Conservation (phyloP, 2,797 vertebrate genomes). For the Thunnus albacares region DNA sequence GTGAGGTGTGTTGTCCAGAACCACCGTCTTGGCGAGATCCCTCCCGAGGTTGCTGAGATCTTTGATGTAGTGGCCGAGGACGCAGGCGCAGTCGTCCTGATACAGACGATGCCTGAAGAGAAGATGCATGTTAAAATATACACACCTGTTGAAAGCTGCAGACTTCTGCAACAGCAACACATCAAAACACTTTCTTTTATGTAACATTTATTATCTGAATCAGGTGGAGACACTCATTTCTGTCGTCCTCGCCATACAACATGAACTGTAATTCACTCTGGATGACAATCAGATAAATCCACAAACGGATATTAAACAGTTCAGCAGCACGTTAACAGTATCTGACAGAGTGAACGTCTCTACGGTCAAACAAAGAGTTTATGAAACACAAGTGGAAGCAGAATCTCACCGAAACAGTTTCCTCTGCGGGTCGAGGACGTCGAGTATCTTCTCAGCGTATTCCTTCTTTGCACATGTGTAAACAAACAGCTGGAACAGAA, state of each 20-base stretch:
- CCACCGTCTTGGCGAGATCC: conserved; percentile 87
- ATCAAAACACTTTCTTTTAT: background rate
- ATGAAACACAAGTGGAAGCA: conserved; percentile 42
- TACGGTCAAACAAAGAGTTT: conserved; percentile 18
- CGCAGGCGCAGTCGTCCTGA: conserved; percentile 88
- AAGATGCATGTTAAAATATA: background rate
- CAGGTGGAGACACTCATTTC: background rate
- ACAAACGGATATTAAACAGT: background rate
- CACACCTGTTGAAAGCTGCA: background rate
- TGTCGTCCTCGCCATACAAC: background rate
- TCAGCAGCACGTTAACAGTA: background rate
- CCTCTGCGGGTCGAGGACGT: conserved; percentile 88
- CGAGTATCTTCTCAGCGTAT: conserved; percentile 89
- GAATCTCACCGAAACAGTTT: conserved; percentile 88
- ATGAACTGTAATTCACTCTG: background rate
- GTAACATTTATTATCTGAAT: background rate
- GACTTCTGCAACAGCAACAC: background rate
- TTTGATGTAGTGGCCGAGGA: conserved; percentile 90
- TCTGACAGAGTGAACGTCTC: background rate
- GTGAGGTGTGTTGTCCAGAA: conserved; percentile 88
- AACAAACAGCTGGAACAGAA: conserved; percentile 87
- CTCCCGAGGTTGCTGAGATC: conserved; percentile 86
- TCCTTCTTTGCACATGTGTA: conserved; percentile 91
- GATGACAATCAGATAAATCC: background rate
- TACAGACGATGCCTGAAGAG: conserved; percentile 85